Evolutionary conservation across 2,113 vertebrate genomes (phyloP).

Genomic region (Oenanthe oenanthe): DNA sequence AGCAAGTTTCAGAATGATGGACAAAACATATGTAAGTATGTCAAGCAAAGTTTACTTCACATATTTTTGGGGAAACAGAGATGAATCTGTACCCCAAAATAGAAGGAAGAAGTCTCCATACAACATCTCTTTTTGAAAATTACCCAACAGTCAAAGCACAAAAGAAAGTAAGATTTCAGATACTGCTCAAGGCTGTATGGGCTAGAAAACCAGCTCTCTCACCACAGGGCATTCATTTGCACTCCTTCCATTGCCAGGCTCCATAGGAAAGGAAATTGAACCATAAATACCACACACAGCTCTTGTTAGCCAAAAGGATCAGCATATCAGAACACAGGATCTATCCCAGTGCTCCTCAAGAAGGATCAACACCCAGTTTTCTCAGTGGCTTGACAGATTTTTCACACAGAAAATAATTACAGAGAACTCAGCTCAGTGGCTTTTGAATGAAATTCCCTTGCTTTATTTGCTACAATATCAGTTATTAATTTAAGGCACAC

Average conservation of each 20-base stretch:
- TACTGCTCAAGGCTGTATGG: not conserved
- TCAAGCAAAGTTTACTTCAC: not conserved
- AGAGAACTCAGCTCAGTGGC: not conserved
- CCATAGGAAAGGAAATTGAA: not conserved
- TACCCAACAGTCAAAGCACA: not conserved
- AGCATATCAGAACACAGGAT: not conserved
- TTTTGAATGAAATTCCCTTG: not conserved
- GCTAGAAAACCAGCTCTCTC: not conserved
- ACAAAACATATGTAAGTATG: not conserved
- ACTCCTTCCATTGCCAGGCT: not conserved
- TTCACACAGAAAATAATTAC: not conserved
- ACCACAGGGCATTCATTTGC: not conserved
- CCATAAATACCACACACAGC: not conserved
- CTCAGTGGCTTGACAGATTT: not conserved
- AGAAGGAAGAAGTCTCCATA: not conserved
- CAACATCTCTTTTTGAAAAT: not conserved
- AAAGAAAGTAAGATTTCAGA: not conserved
- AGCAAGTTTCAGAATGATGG: not conserved
- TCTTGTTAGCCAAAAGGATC: not conserved
- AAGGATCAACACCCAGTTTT: not conserved
- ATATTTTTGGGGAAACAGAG: not conserved
- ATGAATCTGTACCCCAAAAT: not conserved
- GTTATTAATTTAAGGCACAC: not conserved
- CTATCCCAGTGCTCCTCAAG: not conserved
- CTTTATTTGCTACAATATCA: not conserved